phyloP scores from a whole-genome alignment of 2,888 invertebrate species.

The Phyllotreta striolata region DNA sequence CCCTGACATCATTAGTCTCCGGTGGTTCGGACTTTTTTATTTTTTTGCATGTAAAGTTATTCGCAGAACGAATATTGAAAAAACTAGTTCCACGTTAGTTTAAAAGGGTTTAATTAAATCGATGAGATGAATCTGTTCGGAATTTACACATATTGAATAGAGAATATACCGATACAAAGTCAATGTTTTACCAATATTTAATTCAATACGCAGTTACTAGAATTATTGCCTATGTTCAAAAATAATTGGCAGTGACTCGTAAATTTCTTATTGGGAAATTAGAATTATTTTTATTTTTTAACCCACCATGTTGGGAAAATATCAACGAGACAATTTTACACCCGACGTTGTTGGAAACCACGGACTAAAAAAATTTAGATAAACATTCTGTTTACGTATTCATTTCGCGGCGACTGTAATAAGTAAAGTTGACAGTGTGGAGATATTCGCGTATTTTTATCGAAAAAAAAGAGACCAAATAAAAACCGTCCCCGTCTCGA shows the following conservation, averaged over 20 bases:
- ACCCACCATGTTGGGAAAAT: constrained; percentile 19
- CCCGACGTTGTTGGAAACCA: constrained; percentile 14
- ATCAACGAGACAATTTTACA: constrained; percentile 22
- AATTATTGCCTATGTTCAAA: no score
- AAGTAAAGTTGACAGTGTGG: constrained; percentile 41
- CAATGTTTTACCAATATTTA: no score
- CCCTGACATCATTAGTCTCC: constrained; percentile 9
- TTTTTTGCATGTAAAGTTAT: background rate
- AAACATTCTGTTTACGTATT: constrained; percentile 36
- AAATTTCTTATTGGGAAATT: no score
- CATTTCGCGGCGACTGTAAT: constrained; percentile 33
- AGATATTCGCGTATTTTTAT: constrained; percentile 41
- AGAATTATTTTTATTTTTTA: no score
- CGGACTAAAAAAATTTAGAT: constrained; percentile 28
- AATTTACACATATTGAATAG: background rate
- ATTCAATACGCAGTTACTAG: no score
- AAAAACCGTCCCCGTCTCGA: constrained; percentile 30
- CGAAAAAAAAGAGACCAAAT: constrained; percentile 34
- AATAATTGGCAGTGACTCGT: no score
- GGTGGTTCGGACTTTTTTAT: constrained; percentile 4
- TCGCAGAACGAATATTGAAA: constrained; percentile 1
- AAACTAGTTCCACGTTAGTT: background rate
- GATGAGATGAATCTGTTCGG: background rate
- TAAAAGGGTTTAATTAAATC: background rate
- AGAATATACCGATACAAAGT: no score